phyloP scores from a whole-genome alignment of 23 tunicate genomes.

The Trididemnum nubilum region DNA sequence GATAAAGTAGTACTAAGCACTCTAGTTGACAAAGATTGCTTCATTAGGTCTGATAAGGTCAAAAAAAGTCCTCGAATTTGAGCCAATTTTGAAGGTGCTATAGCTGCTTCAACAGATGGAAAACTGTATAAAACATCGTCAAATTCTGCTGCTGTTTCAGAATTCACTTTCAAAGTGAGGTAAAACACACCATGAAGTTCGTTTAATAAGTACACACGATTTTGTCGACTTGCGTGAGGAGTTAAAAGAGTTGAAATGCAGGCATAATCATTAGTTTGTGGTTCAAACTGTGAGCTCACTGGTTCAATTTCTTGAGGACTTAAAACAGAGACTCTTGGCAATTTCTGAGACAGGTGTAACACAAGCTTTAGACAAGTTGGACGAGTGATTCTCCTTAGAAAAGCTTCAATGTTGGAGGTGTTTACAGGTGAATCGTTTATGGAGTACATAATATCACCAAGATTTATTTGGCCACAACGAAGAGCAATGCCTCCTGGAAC shows the following conservation, averaged over 20 bases:
- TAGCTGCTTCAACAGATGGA: constrained; percentile 39
- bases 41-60: constrained; percentile 68
- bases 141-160: constrained; percentile 75
- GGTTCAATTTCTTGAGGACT: neutral
- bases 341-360: neutral
- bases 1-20: constrained; percentile 52
- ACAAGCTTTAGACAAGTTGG: constrained; percentile 48
- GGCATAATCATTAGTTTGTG: neutral
- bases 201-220: neutral
- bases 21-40: constrained; percentile 44
- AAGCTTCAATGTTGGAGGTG: constrained; percentile 48
- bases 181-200: constrained; percentile 49
- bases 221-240: constrained; percentile 32
- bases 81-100: constrained; percentile 38
- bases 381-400: constrained; percentile 37
- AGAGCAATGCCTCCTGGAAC: constrained; percentile 66
- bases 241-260: constrained; percentile 12
- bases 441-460: constrained; percentile 66
- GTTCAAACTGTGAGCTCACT: neutral
- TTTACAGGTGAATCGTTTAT: constrained; percentile 55
- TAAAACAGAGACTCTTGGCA: neutral
- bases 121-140: constrained; percentile 75
- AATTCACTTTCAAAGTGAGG: constrained; percentile 58
- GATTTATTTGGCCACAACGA: constrained; percentile 36
- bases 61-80: constrained; percentile 71